Evolutionary conservation across 2,113 vertebrate species (phyloP), one percentile per base, ranked within the genome.

Genomic region (Indicator maculatus): DNA sequence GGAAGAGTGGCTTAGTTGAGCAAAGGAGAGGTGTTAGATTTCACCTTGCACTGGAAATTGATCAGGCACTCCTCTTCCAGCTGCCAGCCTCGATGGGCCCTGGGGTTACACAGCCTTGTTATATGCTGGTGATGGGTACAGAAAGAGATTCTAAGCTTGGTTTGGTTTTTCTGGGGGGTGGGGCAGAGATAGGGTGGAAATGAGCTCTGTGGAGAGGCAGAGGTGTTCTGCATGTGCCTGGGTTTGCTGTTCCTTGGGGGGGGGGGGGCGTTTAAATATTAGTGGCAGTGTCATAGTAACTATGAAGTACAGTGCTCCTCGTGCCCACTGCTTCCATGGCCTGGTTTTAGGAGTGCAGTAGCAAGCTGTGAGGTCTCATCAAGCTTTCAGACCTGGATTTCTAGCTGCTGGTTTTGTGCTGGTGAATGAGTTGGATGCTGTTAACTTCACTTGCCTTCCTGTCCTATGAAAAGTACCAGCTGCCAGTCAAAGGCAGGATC

Each of bases 211-310:
- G 69, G 39, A 33, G 36, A 63, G 41, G 16, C 33, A 41, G 52
- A 74, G 77, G 9, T 0, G 0, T 59, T 85, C 24, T 79, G 81
- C 4, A 5, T 28, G 5, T 77, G 26, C 0, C n/a, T 79, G 55
- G 13, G 14, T 33, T 55, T 58, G 21, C 5, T 30, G 39, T n/a
- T 84, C 30, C 11, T 56, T 50, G 23, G 10, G 21, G 47, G 47
- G 47, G 47, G 47, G 7, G 20, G 41, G 12, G 41, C 14, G 6
- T 30, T 47, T 47, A 47, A 60, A 3, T 77, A 26, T 28, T 88
- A 44, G 17, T 36, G 73, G 30, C 24, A 44, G 28, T 70, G 72
- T 9, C 20, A 21, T 16, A 82, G 38, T 63, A 44, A 47, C 5
- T 60, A 26, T 18, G 20, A 60, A 84, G 24, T 52, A 38, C 7